Evolutionary conservation across 2,888 invertebrate genomes (phyloP).

Genomic region (Nysson spinosus): DNA sequence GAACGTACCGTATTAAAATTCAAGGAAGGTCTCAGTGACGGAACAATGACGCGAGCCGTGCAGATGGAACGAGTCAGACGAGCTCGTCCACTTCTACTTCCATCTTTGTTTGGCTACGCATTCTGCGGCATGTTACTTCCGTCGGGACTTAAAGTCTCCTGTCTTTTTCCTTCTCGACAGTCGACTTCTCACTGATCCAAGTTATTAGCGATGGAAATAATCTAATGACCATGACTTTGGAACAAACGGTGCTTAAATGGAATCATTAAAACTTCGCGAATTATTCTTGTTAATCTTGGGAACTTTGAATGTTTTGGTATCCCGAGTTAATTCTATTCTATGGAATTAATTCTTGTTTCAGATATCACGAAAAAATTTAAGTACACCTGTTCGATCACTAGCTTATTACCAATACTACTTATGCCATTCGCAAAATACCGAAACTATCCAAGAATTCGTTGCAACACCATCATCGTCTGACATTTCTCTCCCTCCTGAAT

Average conservation of each 20-base stretch:
- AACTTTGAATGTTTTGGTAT: no score
- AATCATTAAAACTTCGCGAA: no score
- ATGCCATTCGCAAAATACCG: no score
- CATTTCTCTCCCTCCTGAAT: no score
- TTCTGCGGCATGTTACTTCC: slow-evolving; percentile 44
- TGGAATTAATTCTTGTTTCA: no score
- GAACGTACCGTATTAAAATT: slow-evolving; percentile 39
- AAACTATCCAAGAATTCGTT: no score
- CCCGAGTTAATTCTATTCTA: no score
- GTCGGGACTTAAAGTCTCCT: slow-evolving; percentile 6
- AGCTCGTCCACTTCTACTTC: slow-evolving; percentile 13
- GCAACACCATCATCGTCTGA: no score
- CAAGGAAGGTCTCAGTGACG: slow-evolving; percentile 33
- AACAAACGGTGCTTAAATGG: not conserved
- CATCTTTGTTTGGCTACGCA: slow-evolving; percentile 14
- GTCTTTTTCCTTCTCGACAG: not conserved
- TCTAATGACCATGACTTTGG: not conserved
- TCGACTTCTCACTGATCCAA: slow-evolving; percentile 7
- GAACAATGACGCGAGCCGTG: slow-evolving; percentile 42
- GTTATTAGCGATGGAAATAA: slow-evolving; percentile 31
- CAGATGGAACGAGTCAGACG: slow-evolving; percentile 24
- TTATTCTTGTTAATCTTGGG: no score
- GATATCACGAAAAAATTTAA: no score
- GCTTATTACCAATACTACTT: no score
- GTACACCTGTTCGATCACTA: no score